These are phyloP conservation scores for Philaethria dido DNA, from an alignment of 2,888 invertebrate genomes.

Conservation along the genomic window DNA sequence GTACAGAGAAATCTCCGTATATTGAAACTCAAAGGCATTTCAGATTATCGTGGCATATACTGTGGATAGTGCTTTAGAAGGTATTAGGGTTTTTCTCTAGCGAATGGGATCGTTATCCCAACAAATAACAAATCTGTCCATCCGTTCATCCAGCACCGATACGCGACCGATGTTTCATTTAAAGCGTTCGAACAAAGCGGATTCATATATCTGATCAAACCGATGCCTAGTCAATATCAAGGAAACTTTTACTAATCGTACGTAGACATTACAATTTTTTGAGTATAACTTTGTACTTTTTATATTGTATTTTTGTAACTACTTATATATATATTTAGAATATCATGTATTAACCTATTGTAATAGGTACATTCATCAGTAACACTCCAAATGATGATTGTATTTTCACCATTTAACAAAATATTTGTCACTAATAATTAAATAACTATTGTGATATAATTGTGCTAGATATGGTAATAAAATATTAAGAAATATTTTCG, in stretches of 20 bases:
- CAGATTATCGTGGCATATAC: slow-evolving; percentile 62
- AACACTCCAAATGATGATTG: neutral
- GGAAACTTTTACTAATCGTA: slow-evolving; percentile 7
- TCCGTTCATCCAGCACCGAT: slow-evolving; percentile 67
- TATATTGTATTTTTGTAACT: slow-evolving; percentile 11
- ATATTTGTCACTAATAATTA: slow-evolving; percentile 10
- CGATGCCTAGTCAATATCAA: slow-evolving; percentile 18
- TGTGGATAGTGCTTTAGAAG: slow-evolving; percentile 61
- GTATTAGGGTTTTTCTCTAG: slow-evolving; percentile 56
- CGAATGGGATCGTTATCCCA: slow-evolving; percentile 48
- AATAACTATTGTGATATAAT: slow-evolving; percentile 7
- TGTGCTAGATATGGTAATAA: slow-evolving; percentile 15
- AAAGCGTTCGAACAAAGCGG: slow-evolving; percentile 30
- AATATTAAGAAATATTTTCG: neutral
- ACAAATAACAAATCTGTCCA: slow-evolving; percentile 60
- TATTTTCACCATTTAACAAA: neutral
- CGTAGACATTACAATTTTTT: neutral
- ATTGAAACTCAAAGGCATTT: slow-evolving; percentile 67
- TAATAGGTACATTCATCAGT: neutral
- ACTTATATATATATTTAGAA: neutral
- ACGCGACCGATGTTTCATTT: slow-evolving; percentile 50
- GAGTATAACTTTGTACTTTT: slow-evolving; percentile 10
- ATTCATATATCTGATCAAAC: slow-evolving; percentile 10
- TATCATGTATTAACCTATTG: neutral
- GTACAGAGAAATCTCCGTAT: slow-evolving; percentile 69